Conservation (phyloP, 2,888 invertebrate genomes). For the Dolomedes plantarius region DNA sequence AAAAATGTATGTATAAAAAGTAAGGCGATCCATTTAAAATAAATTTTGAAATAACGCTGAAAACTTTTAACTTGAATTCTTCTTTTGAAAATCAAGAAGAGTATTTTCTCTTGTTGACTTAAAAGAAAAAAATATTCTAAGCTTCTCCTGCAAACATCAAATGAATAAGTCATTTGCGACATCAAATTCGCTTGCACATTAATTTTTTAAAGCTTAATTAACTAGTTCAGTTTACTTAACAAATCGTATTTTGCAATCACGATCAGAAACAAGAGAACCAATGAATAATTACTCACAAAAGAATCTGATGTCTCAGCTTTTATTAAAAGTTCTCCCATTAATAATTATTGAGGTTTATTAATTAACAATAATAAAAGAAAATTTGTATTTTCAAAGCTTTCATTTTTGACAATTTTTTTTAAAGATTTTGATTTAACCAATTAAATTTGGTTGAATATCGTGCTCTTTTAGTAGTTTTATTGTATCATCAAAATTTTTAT, state of each 20-base stretch:
- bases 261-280: background rate
- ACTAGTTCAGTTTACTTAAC: conserved; percentile 30
- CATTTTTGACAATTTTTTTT: too few relatives aligned
- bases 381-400: background rate
- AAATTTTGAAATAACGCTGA: too few relatives aligned
- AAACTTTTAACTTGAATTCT: too few relatives aligned
- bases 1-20: too few relatives aligned
- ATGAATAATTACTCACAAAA: background rate
- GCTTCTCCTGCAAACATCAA: conserved; percentile 18
- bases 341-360: background rate
- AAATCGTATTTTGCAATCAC: conserved; percentile 32
- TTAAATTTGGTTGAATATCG: too few relatives aligned
- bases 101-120: too few relatives aligned
- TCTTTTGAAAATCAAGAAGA: too few relatives aligned
- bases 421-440: too few relatives aligned
- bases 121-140: too few relatives aligned
- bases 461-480: too few relatives aligned
- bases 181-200: conserved; percentile 23
- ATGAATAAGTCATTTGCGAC: conserved; percentile 30
- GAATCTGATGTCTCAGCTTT: background rate
- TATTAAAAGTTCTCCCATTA: background rate
- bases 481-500: too few relatives aligned
- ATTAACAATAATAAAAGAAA: background rate
- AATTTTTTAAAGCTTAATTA: conserved; percentile 48
- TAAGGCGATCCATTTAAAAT: too few relatives aligned